Evolutionary conservation across 2,797 vertebrate species (phyloP), one percentile per base, ranked within the genome.

Genomic region (Phataginus tricuspis): DNA sequence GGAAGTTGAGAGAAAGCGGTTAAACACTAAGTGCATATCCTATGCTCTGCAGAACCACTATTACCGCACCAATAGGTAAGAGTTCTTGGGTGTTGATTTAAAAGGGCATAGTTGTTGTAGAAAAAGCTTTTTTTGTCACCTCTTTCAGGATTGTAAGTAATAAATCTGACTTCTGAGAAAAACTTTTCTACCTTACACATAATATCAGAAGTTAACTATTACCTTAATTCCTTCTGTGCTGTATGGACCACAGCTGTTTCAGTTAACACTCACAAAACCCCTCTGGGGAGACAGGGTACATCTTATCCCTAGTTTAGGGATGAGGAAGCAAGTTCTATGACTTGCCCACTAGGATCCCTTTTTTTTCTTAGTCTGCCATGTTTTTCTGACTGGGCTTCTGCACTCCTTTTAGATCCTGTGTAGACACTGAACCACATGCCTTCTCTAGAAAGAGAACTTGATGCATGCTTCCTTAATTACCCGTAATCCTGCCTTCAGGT

Each of bases 1-100:
- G 96, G 99, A 99, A 92, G 97, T 98, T 86, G 99, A 99, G 72
- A 98, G 97, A 64, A 99, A 98, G 93, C 97, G 98, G 64, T 98
- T 96, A 98, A 99, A 98, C 88, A 98, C 99, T 4, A 98, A 99
- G 27, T 99, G 99, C 94, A 66, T 98, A 4, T 91, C 98, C 4
- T 98, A 98, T 0, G 0, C 97, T 64, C 95, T 98, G 64, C 98
- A 98, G 79, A 98, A 96, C 96, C 98, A 97, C 53, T 98, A 96
- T 75, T 98, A 98, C 96, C 97, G 69, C 66, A 64, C 95, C 45
- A 98, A 97, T 91, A 98, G 98, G 99, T 99, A 93, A 98, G 98
- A 68, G 0, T 27, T 68, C 69, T 82, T 18, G 7, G 19, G 25
- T 34, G 4, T 51, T 39, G 68, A 34, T 21, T 57, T n/a, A 21